Conservation (phyloP, 2,113 vertebrate genomes). For the Leptobrachium leishanense region DNA sequence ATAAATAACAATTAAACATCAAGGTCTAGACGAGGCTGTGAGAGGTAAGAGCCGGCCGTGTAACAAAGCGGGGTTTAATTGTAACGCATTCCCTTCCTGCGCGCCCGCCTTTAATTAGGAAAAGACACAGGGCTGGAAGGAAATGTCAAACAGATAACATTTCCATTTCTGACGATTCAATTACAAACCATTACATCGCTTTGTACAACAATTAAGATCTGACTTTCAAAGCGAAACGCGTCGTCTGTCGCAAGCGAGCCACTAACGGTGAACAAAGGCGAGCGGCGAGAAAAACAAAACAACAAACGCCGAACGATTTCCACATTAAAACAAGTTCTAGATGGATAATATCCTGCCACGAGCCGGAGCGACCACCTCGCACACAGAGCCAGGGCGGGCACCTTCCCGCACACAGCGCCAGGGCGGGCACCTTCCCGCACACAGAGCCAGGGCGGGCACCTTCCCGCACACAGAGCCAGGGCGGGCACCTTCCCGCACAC, state of each 20-base stretch:
- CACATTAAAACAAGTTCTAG: too few relatives aligned
- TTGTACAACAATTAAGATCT: slow-evolving; percentile 60
- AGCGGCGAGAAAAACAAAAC: slow-evolving; percentile 45
- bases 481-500: too few relatives aligned
- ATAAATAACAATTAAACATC: slow-evolving; percentile 65
- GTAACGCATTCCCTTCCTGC: slow-evolving; percentile 63
- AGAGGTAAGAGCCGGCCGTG: slow-evolving; percentile 67
- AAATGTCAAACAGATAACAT: slow-evolving; percentile 69
- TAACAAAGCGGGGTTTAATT: slow-evolving; percentile 64
- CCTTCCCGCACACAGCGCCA: too few relatives aligned
- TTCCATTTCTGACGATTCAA: slow-evolving; percentile 69
- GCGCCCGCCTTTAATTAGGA: slow-evolving; percentile 67
- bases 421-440: too few relatives aligned
- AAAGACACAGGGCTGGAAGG: slow-evolving; percentile 64
- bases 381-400: too few relatives aligned
- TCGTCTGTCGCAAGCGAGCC: slow-evolving; percentile 48
- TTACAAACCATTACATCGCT: slow-evolving; percentile 65
- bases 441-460: too few relatives aligned
- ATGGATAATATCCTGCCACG: too few relatives aligned
- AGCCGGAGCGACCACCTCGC: too few relatives aligned
- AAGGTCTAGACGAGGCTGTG: slow-evolving; percentile 61
- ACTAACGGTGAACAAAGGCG: slow-evolving; percentile 35
- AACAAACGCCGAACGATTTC: background rate
- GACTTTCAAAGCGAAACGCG: slow-evolving; percentile 59
- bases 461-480: too few relatives aligned